phyloP scores from a whole-genome alignment of 92 coral and sea anemone species.

The Paragorgia papillata region DNA sequence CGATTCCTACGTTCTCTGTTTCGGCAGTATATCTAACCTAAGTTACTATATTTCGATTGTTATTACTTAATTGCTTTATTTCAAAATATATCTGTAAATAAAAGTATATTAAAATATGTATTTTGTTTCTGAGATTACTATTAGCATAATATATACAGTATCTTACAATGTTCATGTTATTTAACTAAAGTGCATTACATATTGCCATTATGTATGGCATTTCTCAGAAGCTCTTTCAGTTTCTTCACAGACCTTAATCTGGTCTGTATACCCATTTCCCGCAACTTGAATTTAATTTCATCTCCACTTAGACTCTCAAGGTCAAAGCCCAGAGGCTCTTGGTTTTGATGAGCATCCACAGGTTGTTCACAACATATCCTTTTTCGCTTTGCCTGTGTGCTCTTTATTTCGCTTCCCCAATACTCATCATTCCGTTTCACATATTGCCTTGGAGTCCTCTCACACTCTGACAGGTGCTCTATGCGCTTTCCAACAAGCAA shows the following conservation, averaged over 20 bases:
- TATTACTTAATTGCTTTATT: no score
- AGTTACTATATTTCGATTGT: no score
- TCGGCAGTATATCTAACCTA: no score
- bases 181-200: no score
- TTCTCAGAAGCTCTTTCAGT: constrained; percentile 30
- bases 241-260: constrained; percentile 40
- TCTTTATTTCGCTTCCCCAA: no score
- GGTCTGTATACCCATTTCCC: constrained; percentile 44
- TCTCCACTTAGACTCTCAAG: constrained; percentile 39
- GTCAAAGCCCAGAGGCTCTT: neutral
- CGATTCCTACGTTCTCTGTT: no score
- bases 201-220: neutral
- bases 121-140: no score
- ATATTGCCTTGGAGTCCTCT: constrained; percentile 29
- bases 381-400: constrained; percentile 25
- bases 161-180: no score
- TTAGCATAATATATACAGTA: no score
- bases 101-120: no score
- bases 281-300: constrained; percentile 35
- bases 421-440: constrained; percentile 29
- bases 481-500: constrained; percentile 46
- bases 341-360: constrained; percentile 24
- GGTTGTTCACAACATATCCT: constrained; percentile 29
- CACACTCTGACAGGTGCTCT: constrained; percentile 39
- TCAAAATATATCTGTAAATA: no score